Evolutionary conservation across 2,888 invertebrate species (phyloP), one percentile per base, ranked within the genome.

Genomic region (Hoplodrina blanda): DNA sequence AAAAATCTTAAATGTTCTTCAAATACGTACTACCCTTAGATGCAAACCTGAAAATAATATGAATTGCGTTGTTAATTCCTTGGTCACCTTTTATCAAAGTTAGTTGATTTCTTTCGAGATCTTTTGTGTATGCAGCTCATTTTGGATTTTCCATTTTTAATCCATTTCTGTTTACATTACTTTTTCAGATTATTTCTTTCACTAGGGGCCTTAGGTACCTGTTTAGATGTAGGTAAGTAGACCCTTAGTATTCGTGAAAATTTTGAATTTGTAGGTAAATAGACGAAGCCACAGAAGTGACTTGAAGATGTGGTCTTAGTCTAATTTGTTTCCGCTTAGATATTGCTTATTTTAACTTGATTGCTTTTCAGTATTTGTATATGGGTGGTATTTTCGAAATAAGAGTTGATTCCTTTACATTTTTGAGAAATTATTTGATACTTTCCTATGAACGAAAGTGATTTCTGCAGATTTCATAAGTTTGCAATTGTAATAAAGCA

Each of bases 61-160:
- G 10, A 49, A 76, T 54, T 19, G 41, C 49, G 4, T 19, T 33
- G 41, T 33, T 25, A 25, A 57, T 59, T 52, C n/a, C 20, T 52
- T 57, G 20, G 19, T 1, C 0, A 17, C 56, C 56, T 19, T 76
- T 20, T 53, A 20, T 7, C 56, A 37, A 5, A 10, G 46, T 25
- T 37, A 6, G 17, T 0, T 3, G 56, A 56, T 72, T 53, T 76
- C 30, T 46, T 41, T 7, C 2, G n/a, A 52, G 19, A 7, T 46
- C 6, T 0, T 53, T 20, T 63, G 7, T n/a, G 25, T 15, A 8
- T 11, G 1, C 8, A n/a, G 15, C 3, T 44, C n/a, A 44, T n/a
- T 30, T 54, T 33, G 7, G 33, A 33, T 33, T 6, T 25, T 25
- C 25, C 25, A 25, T 25, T 25, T 2, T 25, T 2, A 25, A 25